Base-by-base conservation (phyloP, 2,113 vertebrate species). In the Pholis gunnellus region DNA sequence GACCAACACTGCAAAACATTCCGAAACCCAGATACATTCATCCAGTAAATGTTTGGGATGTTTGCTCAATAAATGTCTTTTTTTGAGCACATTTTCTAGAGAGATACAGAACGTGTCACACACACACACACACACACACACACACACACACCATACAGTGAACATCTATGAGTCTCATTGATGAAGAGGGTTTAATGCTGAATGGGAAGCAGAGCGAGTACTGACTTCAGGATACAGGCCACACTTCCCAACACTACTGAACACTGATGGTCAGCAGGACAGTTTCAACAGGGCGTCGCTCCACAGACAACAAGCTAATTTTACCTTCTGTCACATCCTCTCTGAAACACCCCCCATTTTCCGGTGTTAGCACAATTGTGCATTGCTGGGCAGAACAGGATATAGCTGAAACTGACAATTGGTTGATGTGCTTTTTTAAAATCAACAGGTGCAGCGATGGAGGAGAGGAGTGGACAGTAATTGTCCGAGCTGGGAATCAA, bases 381-480 rank as follows among this genome's bases (percentile, higher is more conserved):
- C 60, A 52, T 44, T 4, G 29, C 66, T 65, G 76, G 72, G 9
- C 79, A 31, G 15, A 73, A 88, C 75, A 92, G 89, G 85, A 92
- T 79, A 22, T 42, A 54, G 34, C 65, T 52, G 15, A 66, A 78
- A 60, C 9, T 72, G 69, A 63, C 65, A 67, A 54, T 29, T 40
- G 18, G 48, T 27, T 73, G 44, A 17, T 22, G 42, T 29, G 68
- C 65, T 50, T 87, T 82, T 42, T 34, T 31, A 61, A 79, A 59
- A 78, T 25, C 7, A 25, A 67, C 77, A 85, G 70, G 67, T 84
- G 72, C 40, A 82, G 64, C 3, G 1, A 57, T 38, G 17, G 31
- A 84, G 27, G 56, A 74, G 29, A 34, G 31, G 31, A 69, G 72
- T 59, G 71, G 31, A 60, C 8, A 18, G 18, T 44, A 18, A 65